Evolutionary conservation across 2,888 invertebrate species (phyloP).

Genomic region (Athalia rosae): DNA sequence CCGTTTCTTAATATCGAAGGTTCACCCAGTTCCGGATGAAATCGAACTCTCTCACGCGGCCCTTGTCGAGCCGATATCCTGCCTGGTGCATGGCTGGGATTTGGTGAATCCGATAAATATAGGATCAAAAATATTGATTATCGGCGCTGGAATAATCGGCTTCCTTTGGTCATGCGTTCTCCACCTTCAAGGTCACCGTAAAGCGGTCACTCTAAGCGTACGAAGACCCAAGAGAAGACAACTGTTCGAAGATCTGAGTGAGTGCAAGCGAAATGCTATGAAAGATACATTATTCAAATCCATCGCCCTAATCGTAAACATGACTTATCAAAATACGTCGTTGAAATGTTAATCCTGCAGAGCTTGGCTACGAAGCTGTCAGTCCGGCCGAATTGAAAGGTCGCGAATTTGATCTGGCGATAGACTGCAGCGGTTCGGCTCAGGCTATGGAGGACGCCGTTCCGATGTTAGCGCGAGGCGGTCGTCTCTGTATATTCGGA

Average conservation of each 20-base stretch:
- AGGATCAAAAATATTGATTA: conserved; percentile 77
- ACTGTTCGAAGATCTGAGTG: conserved; percentile 64
- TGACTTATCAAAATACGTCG: neutral
- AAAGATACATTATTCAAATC: neutral
- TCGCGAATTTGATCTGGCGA: conserved; percentile 78
- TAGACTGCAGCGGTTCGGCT: conserved; percentile 85
- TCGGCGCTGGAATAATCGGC: conserved; percentile 85
- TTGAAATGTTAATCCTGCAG: conserved; percentile 67
- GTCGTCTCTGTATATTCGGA: conserved; percentile 82
- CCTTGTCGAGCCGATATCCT: conserved; percentile 80
- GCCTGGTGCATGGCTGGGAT: conserved; percentile 80
- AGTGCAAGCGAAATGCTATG: neutral
- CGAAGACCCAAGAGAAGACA: conserved; percentile 65
- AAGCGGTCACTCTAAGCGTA: conserved; percentile 79
- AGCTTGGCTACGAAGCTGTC: conserved; percentile 77
- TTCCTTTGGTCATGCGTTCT: conserved; percentile 79
- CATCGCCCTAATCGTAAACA: neutral
- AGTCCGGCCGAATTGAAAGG: conserved; percentile 77
- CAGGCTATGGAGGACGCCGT: conserved; percentile 81
- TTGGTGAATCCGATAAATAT: conserved; percentile 76
- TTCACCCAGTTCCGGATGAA: conserved; percentile 23
- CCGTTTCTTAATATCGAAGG: neutral
- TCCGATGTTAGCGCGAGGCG: conserved; percentile 77
- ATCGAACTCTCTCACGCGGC: conserved; percentile 72
- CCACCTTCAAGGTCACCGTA: conserved; percentile 80